Evolutionary conservation across 2,113 vertebrate genomes (phyloP).

Genomic region (Corythoichthys intestinalis): DNA sequence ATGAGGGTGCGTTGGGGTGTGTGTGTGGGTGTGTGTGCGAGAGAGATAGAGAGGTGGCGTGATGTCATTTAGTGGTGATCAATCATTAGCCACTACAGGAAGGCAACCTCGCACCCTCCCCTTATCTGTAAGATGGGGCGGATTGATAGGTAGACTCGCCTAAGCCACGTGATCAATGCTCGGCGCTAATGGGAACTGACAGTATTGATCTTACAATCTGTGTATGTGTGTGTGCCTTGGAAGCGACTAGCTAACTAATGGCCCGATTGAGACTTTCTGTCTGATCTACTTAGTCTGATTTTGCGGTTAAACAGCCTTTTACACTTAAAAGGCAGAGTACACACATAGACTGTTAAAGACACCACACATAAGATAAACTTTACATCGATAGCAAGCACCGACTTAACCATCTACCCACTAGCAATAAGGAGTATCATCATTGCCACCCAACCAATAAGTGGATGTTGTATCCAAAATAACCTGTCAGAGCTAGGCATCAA

Average conservation of each 20-base stretch:
- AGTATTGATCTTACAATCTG: slow-evolving; percentile 54
- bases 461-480: neutral
- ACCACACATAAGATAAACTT: neutral
- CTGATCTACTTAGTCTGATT: slow-evolving; percentile 48
- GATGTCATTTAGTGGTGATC: slow-evolving; percentile 27
- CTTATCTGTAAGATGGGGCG: slow-evolving; percentile 10
- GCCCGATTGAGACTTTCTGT: slow-evolving; percentile 41
- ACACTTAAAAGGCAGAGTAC: neutral
- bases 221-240: slow-evolving; percentile 29
- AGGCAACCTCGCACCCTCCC: slow-evolving; percentile 5
- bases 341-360: neutral
- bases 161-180: slow-evolving; percentile 41
- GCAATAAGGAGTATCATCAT: neutral
- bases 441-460: neutral
- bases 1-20: slow-evolving; percentile 17
- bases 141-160: slow-evolving; percentile 30
- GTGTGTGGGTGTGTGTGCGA: slow-evolving; percentile 23
- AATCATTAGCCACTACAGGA: slow-evolving; percentile 37
- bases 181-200: slow-evolving; percentile 57
- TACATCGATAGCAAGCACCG: neutral
- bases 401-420: neutral
- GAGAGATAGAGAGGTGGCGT: slow-evolving; percentile 1
- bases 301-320: slow-evolving; percentile 32
- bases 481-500: neutral
- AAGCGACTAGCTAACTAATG: slow-evolving; percentile 50